A percentile compares a stretch with the other conserved stretches of the same genome.
Conservation (phyloP, 2,888 invertebrate genomes). For the Pachydiplax longipennis region DNA sequence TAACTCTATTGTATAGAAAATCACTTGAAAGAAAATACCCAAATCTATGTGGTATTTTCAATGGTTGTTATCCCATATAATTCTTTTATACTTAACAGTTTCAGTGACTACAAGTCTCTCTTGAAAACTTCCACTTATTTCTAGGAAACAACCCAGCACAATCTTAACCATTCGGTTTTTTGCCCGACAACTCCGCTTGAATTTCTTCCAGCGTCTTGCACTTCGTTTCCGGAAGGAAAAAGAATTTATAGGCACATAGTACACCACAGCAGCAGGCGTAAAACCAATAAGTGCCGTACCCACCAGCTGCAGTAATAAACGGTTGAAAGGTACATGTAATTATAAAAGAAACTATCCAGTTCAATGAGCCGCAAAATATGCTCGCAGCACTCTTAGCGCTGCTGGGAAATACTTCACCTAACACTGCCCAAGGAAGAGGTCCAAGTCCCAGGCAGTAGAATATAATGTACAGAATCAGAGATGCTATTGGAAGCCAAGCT, state of each 20-base stretch:
- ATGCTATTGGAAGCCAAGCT: slow-evolving; percentile 64
- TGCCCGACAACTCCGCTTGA: slow-evolving; percentile 47
- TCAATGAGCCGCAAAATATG: slow-evolving; percentile 65
- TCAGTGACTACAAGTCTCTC: background rate
- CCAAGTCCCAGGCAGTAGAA: slow-evolving; percentile 68
- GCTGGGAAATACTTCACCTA: slow-evolving; percentile 70
- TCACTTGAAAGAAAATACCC: no score
- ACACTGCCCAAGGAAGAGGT: slow-evolving; percentile 69
- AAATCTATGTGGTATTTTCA: no score
- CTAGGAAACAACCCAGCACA: no score
- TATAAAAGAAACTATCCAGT: slow-evolving; percentile 65
- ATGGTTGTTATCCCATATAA: no score
- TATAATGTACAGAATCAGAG: slow-evolving; percentile 66
- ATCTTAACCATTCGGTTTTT: no score
- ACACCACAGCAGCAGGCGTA: slow-evolving; percentile 68
- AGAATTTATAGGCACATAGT: slow-evolving; percentile 68
- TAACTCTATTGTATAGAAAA: no score
- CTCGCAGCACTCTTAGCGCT: slow-evolving; percentile 70
- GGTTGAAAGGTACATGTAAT: slow-evolving; percentile 69
- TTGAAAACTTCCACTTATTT: no score
- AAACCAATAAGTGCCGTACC: slow-evolving; percentile 71
- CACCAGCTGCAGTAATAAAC: slow-evolving; percentile 66
- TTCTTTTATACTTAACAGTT: no score
- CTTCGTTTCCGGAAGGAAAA: slow-evolving; percentile 73
- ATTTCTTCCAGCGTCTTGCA: slow-evolving; percentile 74